Evolutionary conservation across 2,113 vertebrate species (phyloP).

Genomic region (Bungarus multicinctus): DNA sequence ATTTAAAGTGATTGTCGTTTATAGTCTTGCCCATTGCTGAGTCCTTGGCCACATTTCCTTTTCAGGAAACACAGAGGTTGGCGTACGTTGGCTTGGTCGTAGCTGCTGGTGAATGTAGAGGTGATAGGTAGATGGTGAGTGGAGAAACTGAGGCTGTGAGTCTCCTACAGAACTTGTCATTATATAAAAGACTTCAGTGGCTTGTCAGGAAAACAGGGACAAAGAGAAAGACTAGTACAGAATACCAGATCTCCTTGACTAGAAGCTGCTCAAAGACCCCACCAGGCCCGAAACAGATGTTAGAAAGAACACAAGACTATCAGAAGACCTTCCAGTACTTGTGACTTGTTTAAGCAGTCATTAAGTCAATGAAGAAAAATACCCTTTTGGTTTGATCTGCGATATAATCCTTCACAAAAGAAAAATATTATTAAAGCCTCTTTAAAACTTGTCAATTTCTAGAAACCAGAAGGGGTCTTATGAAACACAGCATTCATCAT

Average conservation of each 20-base stretch:
- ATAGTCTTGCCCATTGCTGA: background rate
- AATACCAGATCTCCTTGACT: background rate
- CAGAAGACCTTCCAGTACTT: background rate
- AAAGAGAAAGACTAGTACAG: background rate
- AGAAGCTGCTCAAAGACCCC: background rate
- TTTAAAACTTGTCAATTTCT: background rate
- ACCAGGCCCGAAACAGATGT: background rate
- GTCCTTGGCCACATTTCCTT: background rate
- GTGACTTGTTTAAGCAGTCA: background rate
- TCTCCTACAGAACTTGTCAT: background rate
- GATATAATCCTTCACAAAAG: background rate
- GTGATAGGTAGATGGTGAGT: background rate
- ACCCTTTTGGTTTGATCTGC: background rate
- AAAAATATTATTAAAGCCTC: background rate
- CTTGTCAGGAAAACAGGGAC: background rate
- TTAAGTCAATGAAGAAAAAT: background rate
- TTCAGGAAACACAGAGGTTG: background rate
- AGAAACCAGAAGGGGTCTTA: background rate
- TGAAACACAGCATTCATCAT: conserved; percentile 23
- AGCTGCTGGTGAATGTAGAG: background rate
- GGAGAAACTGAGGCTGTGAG: background rate
- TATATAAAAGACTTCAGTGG: background rate
- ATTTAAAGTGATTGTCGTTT: background rate
- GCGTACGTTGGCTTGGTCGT: background rate
- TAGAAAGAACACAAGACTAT: background rate